phyloP scores from a whole-genome alignment of 2,113 vertebrate genomes.

The Grammomys dolichurus region DNA sequence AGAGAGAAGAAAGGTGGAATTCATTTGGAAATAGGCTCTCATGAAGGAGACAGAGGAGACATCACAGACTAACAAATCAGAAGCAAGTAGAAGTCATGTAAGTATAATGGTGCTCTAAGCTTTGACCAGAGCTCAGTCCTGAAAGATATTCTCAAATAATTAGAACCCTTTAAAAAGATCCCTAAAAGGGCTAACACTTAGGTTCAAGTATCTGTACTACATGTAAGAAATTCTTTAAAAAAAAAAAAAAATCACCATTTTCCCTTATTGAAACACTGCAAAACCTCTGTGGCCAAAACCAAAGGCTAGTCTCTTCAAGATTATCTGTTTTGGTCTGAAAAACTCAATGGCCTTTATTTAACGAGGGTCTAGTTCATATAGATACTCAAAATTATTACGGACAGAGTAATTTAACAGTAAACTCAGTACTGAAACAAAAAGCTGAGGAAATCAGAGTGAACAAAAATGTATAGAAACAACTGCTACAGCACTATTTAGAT shows the following conservation, averaged over 20 bases:
- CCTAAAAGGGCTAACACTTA: background rate
- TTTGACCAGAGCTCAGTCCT: background rate
- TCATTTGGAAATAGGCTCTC: constrained; percentile 32
- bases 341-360: constrained; percentile 2
- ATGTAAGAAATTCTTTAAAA: background rate
- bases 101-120: background rate
- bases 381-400: background rate
- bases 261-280: background rate
- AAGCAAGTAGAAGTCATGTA: constrained; percentile 28
- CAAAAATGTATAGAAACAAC: constrained; percentile 34
- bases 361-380: background rate
- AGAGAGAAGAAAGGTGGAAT: constrained; percentile 54
- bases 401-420: constrained; percentile 1
- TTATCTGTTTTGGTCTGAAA: constrained; percentile 24
- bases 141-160: constrained; percentile 40
- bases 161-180: constrained; percentile 24
- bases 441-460: constrained; percentile 11
- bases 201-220: constrained; percentile 43
- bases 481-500: background rate
- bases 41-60: constrained; percentile 48
- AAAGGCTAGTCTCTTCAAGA: constrained; percentile 20
- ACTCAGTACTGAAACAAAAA: constrained; percentile 16
- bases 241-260: constrained; percentile 27
- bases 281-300: background rate
- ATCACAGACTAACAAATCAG: constrained; percentile 18